Evolutionary conservation across 2,797 vertebrate genomes (phyloP), one percentile per base, ranked within the genome.

Genomic region (Notoglanidium macrostoma): DNA sequence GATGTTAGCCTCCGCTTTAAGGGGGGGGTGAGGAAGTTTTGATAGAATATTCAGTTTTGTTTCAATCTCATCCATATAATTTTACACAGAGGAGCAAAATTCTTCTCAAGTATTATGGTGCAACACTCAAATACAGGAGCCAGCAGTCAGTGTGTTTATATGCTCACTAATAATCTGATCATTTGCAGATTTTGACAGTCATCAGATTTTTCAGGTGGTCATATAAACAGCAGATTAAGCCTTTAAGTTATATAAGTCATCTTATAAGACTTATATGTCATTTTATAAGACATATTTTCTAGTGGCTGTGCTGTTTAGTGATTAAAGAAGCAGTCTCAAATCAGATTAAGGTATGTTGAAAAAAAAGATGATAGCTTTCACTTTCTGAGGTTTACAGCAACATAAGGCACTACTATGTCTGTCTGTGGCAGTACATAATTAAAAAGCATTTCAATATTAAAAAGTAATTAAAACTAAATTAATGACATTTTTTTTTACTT

Each of bases 121-220:
- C 54, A 19, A 55, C 49, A 78, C 21, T 61, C 57, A 9, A 35
- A n/a, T 61, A 21, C 21, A 80, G 55, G 21, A 55, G 2, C 57
- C 55, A 59, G 78, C 54, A 59, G 55, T 40, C 54, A 6, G 55
- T 59, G 54, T 80, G 78, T 23, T 80, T 61, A 61, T 55, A 40
- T 80, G 55, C 32, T 57, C 11, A 14, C 55, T 80, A 80, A 82
- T 82, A 46, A 46, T 17, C 21, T 19, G 40, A 65, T 46, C 79
- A n/a, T 82, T 82, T 49, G 79, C 79, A 82, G 79, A 14, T 81
- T 81, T 81, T 23, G 23, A 81, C 35, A 35, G 29, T 59, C 29
- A 9, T 57, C 8, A 63, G 35, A 44, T 65, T 63, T 65, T 17
- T 44, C 79, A 81, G 79, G 79, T 81, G 19, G 59, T 63, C 79